These are phyloP conservation scores for Orthonychiurus folsomi DNA, from an alignment of 2,888 invertebrate genomes.

Conservation along the genomic window DNA sequence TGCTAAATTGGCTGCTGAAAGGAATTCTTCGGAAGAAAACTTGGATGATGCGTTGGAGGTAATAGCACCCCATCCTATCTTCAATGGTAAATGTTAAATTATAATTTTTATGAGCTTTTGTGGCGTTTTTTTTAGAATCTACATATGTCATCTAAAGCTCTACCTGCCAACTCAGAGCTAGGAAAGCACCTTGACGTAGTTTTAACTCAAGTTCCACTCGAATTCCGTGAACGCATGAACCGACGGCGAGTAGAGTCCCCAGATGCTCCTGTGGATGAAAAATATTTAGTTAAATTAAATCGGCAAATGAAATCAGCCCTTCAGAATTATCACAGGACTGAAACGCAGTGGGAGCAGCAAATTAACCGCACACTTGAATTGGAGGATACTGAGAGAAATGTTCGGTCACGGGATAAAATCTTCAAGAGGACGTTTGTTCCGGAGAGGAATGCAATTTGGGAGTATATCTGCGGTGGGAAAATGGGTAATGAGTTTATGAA, in stretches of 20 bases:
- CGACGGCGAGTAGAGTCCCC: slow-evolving; percentile 54
- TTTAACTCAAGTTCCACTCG: slow-evolving; percentile 72
- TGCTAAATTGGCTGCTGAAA: slow-evolving; percentile 82
- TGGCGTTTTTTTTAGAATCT: slow-evolving; percentile 10
- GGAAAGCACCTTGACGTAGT: slow-evolving; percentile 78
- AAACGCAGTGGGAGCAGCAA: slow-evolving; percentile 85
- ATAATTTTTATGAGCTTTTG: slow-evolving; percentile 51
- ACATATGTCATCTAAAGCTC: slow-evolving; percentile 17
- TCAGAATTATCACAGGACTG: slow-evolving; percentile 67
- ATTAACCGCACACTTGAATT: slow-evolving; percentile 58
- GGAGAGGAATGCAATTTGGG: slow-evolving; percentile 2
- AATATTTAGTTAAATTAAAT: slow-evolving; percentile 79
- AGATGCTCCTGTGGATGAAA: slow-evolving; percentile 56
- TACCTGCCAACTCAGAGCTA: slow-evolving; percentile 47
- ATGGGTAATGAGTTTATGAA: no score
- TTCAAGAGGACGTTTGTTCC: slow-evolving; percentile 49
- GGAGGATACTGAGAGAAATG: slow-evolving; percentile 79
- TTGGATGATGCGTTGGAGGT: slow-evolving; percentile 24
- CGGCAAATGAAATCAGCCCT: slow-evolving; percentile 58
- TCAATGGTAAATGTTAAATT: neutral
- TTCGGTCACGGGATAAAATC: slow-evolving; percentile 50
- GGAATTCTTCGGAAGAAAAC: slow-evolving; percentile 28
- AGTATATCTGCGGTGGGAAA: slow-evolving; percentile 1
- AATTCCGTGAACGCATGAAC: slow-evolving; percentile 61
- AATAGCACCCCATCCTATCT: neutral